Conservation (phyloP, 2,888 invertebrate species). For the Xestia sexstrigata region DNA sequence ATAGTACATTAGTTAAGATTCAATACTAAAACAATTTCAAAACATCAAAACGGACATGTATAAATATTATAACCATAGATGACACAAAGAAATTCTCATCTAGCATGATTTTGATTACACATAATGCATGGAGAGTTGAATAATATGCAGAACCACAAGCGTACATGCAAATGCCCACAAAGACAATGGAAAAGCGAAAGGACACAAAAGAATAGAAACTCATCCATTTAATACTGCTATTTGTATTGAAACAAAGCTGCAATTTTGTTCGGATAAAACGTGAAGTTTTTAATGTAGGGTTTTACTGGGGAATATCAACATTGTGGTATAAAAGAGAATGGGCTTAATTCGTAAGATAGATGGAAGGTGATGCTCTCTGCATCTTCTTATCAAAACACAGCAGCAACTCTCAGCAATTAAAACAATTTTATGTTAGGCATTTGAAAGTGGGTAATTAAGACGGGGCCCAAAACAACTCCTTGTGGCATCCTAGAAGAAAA, state of each 20-base stretch:
- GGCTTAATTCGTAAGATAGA: background rate
- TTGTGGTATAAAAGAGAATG: background rate
- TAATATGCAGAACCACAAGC: conserved; percentile 24
- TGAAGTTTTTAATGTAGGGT: conserved; percentile 42
- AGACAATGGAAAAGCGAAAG: conserved; percentile 63
- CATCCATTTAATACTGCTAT: conserved; percentile 49
- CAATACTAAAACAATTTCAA: background rate
- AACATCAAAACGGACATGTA: background rate
- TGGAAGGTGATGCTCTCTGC: background rate
- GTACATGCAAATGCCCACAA: conserved; percentile 48
- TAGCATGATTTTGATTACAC: conserved; percentile 37
- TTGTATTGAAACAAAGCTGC: conserved; percentile 52
- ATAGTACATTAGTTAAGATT: background rate
- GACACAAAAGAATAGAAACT: conserved; percentile 59
- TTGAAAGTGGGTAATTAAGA: background rate
- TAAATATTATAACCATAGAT: conserved; percentile 3
- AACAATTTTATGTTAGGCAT: background rate
- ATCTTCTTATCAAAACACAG: background rate
- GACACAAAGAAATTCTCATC: conserved; percentile 32
- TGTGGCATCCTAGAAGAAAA: conserved; percentile 14
- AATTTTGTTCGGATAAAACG: conserved; percentile 41
- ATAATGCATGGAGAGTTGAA: conserved; percentile 39
- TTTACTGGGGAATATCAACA: conserved; percentile 11
- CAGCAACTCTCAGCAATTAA: background rate
- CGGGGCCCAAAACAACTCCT: background rate